phyloP scores from a whole-genome alignment of 2,113 vertebrate species.

The Motacilla tschutschensis region DNA sequence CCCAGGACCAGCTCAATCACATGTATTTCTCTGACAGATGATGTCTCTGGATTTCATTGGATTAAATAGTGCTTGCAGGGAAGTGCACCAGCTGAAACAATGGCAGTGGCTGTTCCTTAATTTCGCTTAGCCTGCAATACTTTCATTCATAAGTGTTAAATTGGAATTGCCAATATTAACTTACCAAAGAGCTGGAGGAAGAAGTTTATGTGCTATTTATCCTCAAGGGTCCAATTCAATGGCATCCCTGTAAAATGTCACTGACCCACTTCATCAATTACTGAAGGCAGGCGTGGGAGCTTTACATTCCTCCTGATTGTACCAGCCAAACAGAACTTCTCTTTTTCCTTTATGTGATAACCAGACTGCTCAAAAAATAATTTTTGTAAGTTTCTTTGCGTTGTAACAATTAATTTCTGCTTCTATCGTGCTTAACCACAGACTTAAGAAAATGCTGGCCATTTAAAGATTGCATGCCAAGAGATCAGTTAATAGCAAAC shows the following conservation, averaged over 20 bases:
- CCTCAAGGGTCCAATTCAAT: slow-evolving; percentile 51
- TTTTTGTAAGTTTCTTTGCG: not conserved
- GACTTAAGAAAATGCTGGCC: not conserved
- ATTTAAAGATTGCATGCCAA: not conserved
- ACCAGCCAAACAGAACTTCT: not conserved
- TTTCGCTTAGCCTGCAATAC: slow-evolving; percentile 55
- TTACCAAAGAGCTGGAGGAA: slow-evolving; percentile 33
- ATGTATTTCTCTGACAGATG: slow-evolving; percentile 32
- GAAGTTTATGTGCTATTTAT: slow-evolving; percentile 49
- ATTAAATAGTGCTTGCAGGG: slow-evolving; percentile 20
- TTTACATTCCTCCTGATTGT: not conserved
- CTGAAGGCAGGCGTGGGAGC: slow-evolving; percentile 22
- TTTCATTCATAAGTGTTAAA: slow-evolving; percentile 53
- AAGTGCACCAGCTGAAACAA: not conserved
- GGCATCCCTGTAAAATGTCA: slow-evolving; percentile 65
- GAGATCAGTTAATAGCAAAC: not conserved
- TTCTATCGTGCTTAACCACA: not conserved
- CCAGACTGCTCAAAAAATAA: not conserved
- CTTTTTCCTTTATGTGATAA: not conserved
- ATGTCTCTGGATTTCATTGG: slow-evolving; percentile 19
- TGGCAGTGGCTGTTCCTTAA: slow-evolving; percentile 30
- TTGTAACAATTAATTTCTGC: not conserved
- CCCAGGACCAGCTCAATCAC: not conserved
- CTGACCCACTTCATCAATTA: slow-evolving; percentile 65
- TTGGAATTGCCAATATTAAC: slow-evolving; percentile 55